Evolutionary conservation across 2,888 invertebrate species (phyloP), one percentile per base, ranked within the genome.

Genomic region (Leptura quadrifasciata): DNA sequence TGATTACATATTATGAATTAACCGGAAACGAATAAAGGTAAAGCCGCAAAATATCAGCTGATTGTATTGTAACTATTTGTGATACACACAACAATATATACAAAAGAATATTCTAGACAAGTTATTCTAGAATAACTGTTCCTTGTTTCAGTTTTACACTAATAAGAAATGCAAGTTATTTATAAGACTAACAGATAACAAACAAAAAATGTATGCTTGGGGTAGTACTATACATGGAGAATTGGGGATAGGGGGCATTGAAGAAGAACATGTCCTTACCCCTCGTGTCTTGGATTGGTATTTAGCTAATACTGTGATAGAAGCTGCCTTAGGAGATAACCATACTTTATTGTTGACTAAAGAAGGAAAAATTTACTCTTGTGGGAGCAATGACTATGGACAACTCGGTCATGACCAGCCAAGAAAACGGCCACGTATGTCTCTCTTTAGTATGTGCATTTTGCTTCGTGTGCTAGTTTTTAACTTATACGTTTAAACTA

Each of bases 321-420:
- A 91, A 72, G 91, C 92, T 63, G 93, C 95, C 5, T 95, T 97
- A 84, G 97, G 98, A 21, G 93, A 94, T 83, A 93, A 93, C 81
- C 97, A 98, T 88, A 94, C 96, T 0, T 87, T 98, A 15, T 92
- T 97, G 79, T 90, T 97, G 0, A 94, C 95, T 0, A 90, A 91
- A 75, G 92, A 93, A 86, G 98, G 98, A 10, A 92, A 94, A 84
- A 91, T 98, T 6, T 97, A 94, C 89, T 95, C 97, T 1, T 98
- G 98, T 91, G 99, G 99, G 0, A 95, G 92, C 87, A 99, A 99
- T 91, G 97, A 97, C 86, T 93, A 93, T 84, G 96, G 97, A 0
- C 98, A 99, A 88, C 91, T 99, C 71, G 98, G 98, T 5, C 95
- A 95, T 85, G 91, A 91, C 39, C 90, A 91, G 84, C 90, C 93